Conservation (phyloP, 2,797 vertebrate genomes). For the Triplophysa bombifrons region DNA sequence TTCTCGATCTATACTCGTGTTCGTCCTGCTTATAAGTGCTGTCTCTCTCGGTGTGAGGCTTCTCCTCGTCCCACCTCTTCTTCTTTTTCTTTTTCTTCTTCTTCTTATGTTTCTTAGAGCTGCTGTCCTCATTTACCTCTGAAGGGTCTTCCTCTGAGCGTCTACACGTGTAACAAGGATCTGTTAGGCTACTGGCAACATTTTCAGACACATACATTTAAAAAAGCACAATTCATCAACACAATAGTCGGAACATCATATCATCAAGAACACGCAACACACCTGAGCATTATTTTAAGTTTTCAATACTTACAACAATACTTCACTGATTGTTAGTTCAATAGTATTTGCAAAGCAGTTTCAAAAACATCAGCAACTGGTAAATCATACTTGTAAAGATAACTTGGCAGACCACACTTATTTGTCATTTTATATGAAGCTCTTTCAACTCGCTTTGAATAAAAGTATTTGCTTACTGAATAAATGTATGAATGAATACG, state of each 20-base stretch:
- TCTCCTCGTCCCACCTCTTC: conserved; percentile 70
- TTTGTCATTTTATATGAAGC: too few species aligned
- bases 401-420: too few species aligned
- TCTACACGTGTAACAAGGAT: conserved; percentile 59
- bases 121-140: conserved; percentile 69
- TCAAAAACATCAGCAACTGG: too few species aligned
- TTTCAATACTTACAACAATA: too few species aligned
- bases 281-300: too few species aligned
- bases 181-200: background rate
- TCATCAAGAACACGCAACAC: too few species aligned
- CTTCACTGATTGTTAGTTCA: too few species aligned
- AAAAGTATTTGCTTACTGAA: too few species aligned
- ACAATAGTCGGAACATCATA: background rate
- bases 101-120: conserved; percentile 80
- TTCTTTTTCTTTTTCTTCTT: conserved; percentile 83
- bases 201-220: background rate
- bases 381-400: too few species aligned
- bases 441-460: too few species aligned
- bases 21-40: conserved; percentile 31
- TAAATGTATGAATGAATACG: too few species aligned
- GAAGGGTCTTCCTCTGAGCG: conserved; percentile 77
- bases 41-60: conserved; percentile 18
- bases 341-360: too few species aligned
- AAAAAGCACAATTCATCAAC: background rate
- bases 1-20: conserved; percentile 45